Conservation (phyloP, 2,113 vertebrate genomes). For the Bos indicus region DNA sequence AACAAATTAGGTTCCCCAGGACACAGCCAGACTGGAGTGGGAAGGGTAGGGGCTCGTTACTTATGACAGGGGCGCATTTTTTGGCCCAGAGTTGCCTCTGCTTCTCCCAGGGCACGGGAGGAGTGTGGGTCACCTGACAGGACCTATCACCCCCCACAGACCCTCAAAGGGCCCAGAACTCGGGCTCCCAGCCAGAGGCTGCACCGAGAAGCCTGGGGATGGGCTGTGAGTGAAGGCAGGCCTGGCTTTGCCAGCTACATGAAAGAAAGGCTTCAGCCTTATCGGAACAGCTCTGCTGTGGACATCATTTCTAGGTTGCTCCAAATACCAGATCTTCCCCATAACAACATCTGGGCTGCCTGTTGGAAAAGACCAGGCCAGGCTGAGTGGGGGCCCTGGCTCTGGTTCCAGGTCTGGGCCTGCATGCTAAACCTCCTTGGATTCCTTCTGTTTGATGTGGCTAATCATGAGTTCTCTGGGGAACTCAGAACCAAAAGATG, state of each 20-base stretch:
- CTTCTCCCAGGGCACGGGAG: not conserved
- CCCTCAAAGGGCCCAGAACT: not conserved
- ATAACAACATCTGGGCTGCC: not conserved
- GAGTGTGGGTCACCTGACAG: not conserved
- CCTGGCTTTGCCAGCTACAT: not conserved
- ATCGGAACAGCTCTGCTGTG: not conserved
- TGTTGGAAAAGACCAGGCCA: not conserved
- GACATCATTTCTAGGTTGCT: not conserved
- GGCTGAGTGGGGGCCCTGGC: not conserved
- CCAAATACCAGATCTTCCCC: not conserved
- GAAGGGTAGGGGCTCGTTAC: not conserved
- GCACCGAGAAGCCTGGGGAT: not conserved
- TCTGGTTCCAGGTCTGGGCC: not conserved
- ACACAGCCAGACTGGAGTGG: not conserved
- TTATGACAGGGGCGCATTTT: not conserved
- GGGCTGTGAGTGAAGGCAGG: not conserved
- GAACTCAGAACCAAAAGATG: not conserved
- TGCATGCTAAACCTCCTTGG: not conserved
- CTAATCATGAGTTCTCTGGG: not conserved
- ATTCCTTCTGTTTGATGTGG: not conserved
- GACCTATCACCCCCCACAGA: not conserved
- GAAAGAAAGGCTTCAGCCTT: not conserved
- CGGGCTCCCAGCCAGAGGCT: not conserved
- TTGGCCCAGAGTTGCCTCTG: not conserved
- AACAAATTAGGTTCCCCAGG: accelerated